A percentile compares a stretch with the other conserved stretches of the same genome.
Evolutionary conservation across 1,140 invertebrate genomes (phyloP).

Genomic region (Hyles euphorbiae): DNA sequence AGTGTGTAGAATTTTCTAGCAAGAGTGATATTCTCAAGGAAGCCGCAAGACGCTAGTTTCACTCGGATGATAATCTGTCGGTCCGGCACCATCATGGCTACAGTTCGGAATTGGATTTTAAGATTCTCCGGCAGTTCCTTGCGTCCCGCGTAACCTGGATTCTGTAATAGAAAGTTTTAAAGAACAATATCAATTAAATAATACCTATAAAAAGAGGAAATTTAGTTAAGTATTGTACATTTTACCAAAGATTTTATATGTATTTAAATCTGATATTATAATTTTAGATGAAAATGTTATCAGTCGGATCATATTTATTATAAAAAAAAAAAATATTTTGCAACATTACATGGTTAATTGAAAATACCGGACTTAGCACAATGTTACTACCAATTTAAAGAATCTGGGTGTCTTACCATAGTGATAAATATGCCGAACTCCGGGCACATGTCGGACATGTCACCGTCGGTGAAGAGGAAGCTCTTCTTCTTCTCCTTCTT

Average conservation of each 20-base stretch:
- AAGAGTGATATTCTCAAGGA: constrained; percentile 96
- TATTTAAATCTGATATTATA: too few relatives aligned
- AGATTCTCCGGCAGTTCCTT: constrained; percentile 98
- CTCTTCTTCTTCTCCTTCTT: constrained; percentile 94
- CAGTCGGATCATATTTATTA: too few relatives aligned
- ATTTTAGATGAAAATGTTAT: too few relatives aligned
- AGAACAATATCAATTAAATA: too few relatives aligned
- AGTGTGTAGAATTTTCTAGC: constrained; percentile 97
- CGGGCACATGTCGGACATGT: constrained; percentile 93
- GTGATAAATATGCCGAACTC: constrained; percentile 99
- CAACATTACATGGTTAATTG: too few relatives aligned
- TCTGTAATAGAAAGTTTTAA: constrained; percentile 76
- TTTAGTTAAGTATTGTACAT: too few relatives aligned
- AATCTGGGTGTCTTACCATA: constrained; percentile 81
- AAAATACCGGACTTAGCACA: too few relatives aligned
- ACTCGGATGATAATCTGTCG: constrained; percentile 98
- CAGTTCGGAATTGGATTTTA: constrained; percentile 97
- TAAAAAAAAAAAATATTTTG: too few relatives aligned
- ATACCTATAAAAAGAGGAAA: too few relatives aligned
- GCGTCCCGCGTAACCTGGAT: constrained; percentile 96
- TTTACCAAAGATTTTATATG: too few relatives aligned
- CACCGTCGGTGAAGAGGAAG: constrained; percentile 96
- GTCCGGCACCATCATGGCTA: constrained; percentile 99
- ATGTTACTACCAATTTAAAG: too few relatives aligned
- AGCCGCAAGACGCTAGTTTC: constrained; percentile 96